Conservation (phyloP, 2,113 vertebrate genomes). For the Urocitellus parryii region DNA sequence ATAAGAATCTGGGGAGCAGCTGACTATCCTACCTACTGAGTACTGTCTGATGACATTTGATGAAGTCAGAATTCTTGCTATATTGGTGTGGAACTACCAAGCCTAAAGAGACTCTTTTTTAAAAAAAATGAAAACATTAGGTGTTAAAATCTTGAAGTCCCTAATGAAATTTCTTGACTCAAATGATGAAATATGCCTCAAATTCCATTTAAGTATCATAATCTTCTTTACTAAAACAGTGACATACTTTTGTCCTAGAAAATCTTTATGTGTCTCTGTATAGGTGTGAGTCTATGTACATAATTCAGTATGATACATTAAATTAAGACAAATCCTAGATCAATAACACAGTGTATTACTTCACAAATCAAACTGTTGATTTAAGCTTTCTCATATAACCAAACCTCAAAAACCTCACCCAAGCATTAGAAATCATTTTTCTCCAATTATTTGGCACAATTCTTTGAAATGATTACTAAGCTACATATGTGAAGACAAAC, state of each 20-base stretch:
- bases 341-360: background rate
- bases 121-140: slow-evolving; percentile 3
- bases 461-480: slow-evolving; percentile 48
- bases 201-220: slow-evolving; percentile 38
- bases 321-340: slow-evolving; percentile 40
- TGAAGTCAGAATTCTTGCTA: background rate
- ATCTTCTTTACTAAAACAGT: slow-evolving; percentile 9
- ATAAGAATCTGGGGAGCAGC: background rate
- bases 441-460: slow-evolving; percentile 46
- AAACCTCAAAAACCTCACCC: slow-evolving; percentile 13
- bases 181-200: background rate
- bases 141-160: background rate
- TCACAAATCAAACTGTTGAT: slow-evolving; percentile 24
- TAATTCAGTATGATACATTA: slow-evolving; percentile 19
- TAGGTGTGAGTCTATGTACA: background rate
- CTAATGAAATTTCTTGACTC: slow-evolving; percentile 34
- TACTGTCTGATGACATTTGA: background rate
- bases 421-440: slow-evolving; percentile 49
- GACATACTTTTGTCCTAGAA: slow-evolving; percentile 11
- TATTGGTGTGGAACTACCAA: background rate
- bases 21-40: background rate
- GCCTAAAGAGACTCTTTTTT: background rate
- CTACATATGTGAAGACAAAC: background rate
- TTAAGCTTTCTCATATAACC: background rate
- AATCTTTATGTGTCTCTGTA: background rate